A percentile compares a stretch with the other conserved stretches of the same genome.
These are phyloP conservation scores for Emys orbicularis DNA, from an alignment of 2,797 vertebrate species.

Conservation along the genomic window DNA sequence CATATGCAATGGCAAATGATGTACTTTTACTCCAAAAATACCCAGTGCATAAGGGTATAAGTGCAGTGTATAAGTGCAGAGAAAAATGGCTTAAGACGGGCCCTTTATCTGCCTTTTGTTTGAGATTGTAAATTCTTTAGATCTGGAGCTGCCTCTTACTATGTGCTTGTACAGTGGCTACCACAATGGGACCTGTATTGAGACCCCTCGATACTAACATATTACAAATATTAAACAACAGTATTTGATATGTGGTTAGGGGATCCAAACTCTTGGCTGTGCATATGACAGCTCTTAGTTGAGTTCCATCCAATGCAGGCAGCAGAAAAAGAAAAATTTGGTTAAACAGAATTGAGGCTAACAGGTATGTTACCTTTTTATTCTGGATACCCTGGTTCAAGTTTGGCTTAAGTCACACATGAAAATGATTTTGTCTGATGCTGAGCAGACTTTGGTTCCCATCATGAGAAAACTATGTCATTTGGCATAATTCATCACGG, in stretches of 20 bases:
- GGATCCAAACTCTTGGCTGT: not conserved
- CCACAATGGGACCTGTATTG: not conserved
- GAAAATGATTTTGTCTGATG: not conserved
- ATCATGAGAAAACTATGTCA: rapidly evolving
- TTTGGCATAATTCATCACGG: not conserved
- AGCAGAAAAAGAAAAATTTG: not conserved
- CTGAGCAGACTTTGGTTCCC: not conserved
- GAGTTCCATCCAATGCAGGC: rapidly evolving
- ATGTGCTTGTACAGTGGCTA: not conserved
- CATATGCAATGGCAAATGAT: not conserved
- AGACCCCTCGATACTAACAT: not conserved
- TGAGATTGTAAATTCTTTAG: not conserved
- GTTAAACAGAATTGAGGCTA: not conserved
- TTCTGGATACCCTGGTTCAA: not conserved
- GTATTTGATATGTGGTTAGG: not conserved
- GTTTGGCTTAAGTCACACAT: not conserved
- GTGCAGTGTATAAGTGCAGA: not conserved
- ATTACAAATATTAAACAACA: rapidly evolving
- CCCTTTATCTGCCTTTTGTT: not conserved
- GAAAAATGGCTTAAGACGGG: not conserved
- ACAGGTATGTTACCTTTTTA: not conserved
- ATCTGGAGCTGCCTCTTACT: not conserved
- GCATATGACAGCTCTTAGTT: not conserved
- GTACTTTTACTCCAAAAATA: not conserved
- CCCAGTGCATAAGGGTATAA: rapidly evolving